phyloP scores from a whole-genome alignment of 2,113 vertebrate species.

The Sander lucioperca region DNA sequence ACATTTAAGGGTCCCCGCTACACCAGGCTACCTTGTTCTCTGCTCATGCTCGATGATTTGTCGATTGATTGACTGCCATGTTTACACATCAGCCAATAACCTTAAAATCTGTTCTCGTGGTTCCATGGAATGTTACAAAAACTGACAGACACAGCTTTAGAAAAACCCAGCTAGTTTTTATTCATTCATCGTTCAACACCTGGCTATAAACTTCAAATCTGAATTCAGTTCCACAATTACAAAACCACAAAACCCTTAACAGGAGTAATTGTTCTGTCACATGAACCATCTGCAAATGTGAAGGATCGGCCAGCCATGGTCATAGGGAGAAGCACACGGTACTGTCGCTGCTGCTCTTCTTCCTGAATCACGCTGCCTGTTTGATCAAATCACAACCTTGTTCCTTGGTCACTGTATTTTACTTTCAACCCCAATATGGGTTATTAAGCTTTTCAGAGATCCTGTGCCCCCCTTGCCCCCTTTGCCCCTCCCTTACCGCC shows the following conservation, averaged over 20 bases:
- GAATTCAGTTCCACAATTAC: slow-evolving; percentile 24
- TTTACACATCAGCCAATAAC: neutral
- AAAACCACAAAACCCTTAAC: slow-evolving; percentile 19
- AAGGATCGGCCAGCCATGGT: neutral
- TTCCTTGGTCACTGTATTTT: slow-evolving; percentile 32
- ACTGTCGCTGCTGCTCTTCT: neutral
- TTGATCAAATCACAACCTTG: neutral
- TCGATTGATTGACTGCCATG: neutral
- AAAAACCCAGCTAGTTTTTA: slow-evolving; percentile 46
- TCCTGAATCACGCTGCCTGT: neutral
- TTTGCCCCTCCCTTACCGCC: too few relatives aligned
- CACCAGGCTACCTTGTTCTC: neutral
- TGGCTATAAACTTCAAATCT: neutral
- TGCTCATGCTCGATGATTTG: neutral
- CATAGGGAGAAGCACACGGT: too few relatives aligned
- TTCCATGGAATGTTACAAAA: neutral
- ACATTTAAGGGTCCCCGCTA: too few relatives aligned
- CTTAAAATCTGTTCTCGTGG: neutral
- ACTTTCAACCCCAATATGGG: slow-evolving; percentile 80
- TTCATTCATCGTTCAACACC: slow-evolving; percentile 40
- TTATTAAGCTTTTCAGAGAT: slow-evolving; percentile 55
- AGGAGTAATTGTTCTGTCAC: slow-evolving; percentile 12
- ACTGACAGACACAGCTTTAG: slow-evolving; percentile 8
- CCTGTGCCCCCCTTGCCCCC: neutral
- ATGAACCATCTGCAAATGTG: slow-evolving; percentile 22